Evolutionary conservation across 2,888 invertebrate species (phyloP), one percentile per base, ranked within the genome.

Genomic region (Priapulus caudatus): DNA sequence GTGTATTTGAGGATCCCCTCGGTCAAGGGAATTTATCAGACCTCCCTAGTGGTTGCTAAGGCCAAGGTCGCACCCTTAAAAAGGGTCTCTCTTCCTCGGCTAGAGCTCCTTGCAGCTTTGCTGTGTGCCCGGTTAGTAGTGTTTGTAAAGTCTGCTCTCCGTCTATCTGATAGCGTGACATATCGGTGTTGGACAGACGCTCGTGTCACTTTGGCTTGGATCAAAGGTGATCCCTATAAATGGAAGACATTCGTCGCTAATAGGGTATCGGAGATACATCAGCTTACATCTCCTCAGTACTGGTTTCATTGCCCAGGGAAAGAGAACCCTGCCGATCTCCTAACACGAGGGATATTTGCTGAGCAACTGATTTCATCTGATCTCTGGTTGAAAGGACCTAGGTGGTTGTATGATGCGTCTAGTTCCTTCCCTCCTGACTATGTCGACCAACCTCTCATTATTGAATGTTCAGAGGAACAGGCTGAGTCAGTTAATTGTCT

Each of bases 271-370:
- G 56, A 60, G 19, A 62, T 65, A 20, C 48, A 55, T 10, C 51
- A 45, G 2, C 18, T 45, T 10, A 50, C 54, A 2, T 33, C 33
- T 18, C 48, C 53, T 3, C 16, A 47, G 1, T 45, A 54, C 18
- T 62, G 64, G 57, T 56, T 54, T 19, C 58, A 65, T 48, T 61
- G 63, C 19, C n/a, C 24, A 45, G 2, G 54, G 61, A 44, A 55
- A 20, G 53, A 58, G 0, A 66, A 65, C 52, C 63, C 65, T 2
- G 65, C 64, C 2, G 66, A 66, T 52, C 51, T 57, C 4, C 56
- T 59, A 2, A 61, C 61, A 5, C 23, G 63, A 46, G 65, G 63
- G 4, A 2, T 59, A n/a, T 16, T 52, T 5, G 50, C 56, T 1
- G 20, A 43, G 1, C 51, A 56, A 20, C 50, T 60, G 4, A 10